Percentiles rank a stretch among this genome's conserved stretches.
phyloP scores from a whole-genome alignment of 92 coral and sea anemone species.

The Palythoa heliodiscus region DNA sequence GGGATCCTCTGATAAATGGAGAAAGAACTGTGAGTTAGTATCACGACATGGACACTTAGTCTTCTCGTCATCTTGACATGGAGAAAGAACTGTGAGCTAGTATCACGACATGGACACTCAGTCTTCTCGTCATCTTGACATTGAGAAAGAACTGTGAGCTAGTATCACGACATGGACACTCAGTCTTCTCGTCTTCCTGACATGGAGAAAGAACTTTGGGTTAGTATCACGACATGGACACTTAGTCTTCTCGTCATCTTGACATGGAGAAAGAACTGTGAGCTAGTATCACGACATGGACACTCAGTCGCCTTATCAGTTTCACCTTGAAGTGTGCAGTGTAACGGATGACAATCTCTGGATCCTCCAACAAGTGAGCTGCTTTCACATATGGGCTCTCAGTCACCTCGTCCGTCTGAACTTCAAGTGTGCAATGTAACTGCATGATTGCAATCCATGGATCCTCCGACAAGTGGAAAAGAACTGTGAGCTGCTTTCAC shows the following conservation, averaged over 20 bases:
- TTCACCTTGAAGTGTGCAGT: too few relatives aligned
- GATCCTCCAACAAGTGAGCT: neutral
- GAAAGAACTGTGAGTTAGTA: neutral
- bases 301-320: too few relatives aligned
- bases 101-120: neutral
- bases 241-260: too few relatives aligned
- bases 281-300: neutral
- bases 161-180: neutral
- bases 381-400: neutral
- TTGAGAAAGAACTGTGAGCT: constrained; percentile 33
- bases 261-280: constrained; percentile 35
- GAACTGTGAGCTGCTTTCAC: too few relatives aligned
- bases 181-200: neutral
- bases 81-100: constrained; percentile 21
- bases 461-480: too few relatives aligned
- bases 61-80: neutral
- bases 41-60: neutral
- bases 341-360: neutral
- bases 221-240: neutral
- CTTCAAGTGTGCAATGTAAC: too few relatives aligned
- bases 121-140: too few relatives aligned
- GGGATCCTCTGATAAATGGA: neutral
- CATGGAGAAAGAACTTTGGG: neutral
- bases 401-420: too few relatives aligned
- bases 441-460: too few relatives aligned